Percentiles rank a stretch among this genome's conserved stretches.
Evolutionary conservation across 2,113 vertebrate species (phyloP).

Genomic region (Piliocolobus tephrosceles): DNA sequence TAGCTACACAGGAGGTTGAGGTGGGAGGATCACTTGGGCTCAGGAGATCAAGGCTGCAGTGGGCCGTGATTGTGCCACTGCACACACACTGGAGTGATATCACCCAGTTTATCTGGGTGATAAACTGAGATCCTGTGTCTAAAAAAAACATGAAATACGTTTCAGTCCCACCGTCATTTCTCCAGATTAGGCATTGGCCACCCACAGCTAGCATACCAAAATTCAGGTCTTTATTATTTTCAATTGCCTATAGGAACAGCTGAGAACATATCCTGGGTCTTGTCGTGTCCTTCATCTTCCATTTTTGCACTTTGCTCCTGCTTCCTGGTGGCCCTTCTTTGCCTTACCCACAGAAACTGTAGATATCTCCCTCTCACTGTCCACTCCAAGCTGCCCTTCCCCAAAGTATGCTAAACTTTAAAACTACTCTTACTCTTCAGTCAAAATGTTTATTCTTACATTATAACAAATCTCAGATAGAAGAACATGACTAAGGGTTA

Average conservation of each 20-base stretch:
- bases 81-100: too few relatives aligned
- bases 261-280: neutral
- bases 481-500: neutral
- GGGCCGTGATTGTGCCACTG: too few relatives aligned
- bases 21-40: too few relatives aligned
- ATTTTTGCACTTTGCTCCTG: neutral
- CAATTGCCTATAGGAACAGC: neutral
- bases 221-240: neutral
- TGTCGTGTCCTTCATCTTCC: neutral
- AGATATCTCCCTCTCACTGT: neutral
- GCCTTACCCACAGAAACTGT: neutral
- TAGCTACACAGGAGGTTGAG: too few relatives aligned
- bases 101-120: too few relatives aligned
- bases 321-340: neutral
- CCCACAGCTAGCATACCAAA: neutral
- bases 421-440: slow-evolving; percentile 30
- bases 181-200: neutral
- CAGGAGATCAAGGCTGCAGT: too few relatives aligned
- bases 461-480: neutral
- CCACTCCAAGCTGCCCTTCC: neutral
- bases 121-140: too few relatives aligned
- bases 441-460: neutral
- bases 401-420: neutral
- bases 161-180: neutral
- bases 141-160: too few relatives aligned